phyloP scores from a whole-genome alignment of 1,140 invertebrate genomes.

The Tenebrio molitor region DNA sequence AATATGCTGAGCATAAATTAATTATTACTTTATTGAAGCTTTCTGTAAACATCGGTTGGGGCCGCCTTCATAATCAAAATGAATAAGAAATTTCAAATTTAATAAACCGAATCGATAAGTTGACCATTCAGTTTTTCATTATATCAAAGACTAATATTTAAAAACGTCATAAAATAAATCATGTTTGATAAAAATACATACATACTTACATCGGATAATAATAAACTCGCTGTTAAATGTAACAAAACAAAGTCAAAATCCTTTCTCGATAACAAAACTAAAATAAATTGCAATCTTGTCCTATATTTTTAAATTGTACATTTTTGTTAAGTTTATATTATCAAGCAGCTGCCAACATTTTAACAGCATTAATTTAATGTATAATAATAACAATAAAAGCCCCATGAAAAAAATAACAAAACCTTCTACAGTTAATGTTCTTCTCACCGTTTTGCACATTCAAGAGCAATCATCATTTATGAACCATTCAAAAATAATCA shows the following conservation, averaged over 20 bases:
- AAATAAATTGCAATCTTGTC: background rate
- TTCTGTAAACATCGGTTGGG: constrained; percentile 6
- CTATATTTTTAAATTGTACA: background rate
- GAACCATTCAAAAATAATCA: constrained; percentile 33
- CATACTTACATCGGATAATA: too few species aligned
- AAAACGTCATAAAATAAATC: too few species aligned
- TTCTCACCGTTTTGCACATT: constrained; percentile 17
- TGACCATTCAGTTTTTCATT: background rate
- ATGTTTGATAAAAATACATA: too few species aligned
- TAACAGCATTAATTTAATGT: constrained; percentile 26
- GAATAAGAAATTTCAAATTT: constrained; percentile 18
- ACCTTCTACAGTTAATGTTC: constrained; percentile 24
- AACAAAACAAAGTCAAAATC: background rate
- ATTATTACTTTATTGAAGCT: constrained; percentile 18
- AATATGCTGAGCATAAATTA: constrained; percentile 23
- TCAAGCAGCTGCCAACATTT: constrained; percentile 1
- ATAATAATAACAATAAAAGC: constrained; percentile 37
- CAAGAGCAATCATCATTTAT: constrained; percentile 40
- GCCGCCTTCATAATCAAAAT: background rate
- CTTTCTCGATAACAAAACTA: background rate
- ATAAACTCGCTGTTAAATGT: too few species aligned
- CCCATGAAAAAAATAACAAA: constrained; percentile 35
- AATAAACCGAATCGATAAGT: background rate
- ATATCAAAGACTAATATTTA: background rate
- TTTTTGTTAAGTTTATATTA: constrained; percentile 4